Percentiles rank a stretch among this genome's conserved stretches.
phyloP scores from a whole-genome alignment of 2,797 vertebrate genomes.

The Fundulus diaphanus region DNA sequence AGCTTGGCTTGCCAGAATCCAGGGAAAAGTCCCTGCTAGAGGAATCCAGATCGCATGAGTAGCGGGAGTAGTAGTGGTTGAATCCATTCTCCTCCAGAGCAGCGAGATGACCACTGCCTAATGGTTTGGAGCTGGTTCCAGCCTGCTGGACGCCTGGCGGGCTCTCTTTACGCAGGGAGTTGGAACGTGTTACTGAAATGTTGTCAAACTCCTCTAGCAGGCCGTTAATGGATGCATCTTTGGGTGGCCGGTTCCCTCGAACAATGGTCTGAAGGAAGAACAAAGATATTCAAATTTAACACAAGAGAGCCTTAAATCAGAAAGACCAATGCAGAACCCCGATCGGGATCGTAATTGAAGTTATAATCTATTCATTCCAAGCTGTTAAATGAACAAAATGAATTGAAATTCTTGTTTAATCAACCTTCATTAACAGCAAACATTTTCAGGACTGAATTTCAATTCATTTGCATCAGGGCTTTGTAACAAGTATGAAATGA shows the following conservation, averaged over 20 bases:
- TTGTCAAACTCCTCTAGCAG: slow-evolving; percentile 97
- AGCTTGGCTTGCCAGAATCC: slow-evolving; percentile 82
- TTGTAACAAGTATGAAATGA: slow-evolving; percentile 64
- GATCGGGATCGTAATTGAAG: slow-evolving; percentile 40
- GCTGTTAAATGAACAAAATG: slow-evolving; percentile 60
- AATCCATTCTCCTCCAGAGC: slow-evolving; percentile 93
- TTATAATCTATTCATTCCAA: slow-evolving; percentile 54
- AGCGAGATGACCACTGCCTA: slow-evolving; percentile 66
- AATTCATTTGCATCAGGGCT: slow-evolving; percentile 67
- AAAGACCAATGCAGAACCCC: slow-evolving; percentile 32
- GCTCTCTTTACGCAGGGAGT: slow-evolving; percentile 95
- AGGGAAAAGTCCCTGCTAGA: slow-evolving; percentile 82
- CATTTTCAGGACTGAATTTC: slow-evolving; percentile 56
- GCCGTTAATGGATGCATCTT: slow-evolving; percentile 95
- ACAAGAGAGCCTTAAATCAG: slow-evolving; percentile 11
- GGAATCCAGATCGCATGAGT: slow-evolving; percentile 92
- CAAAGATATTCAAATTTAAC: slow-evolving; percentile 63
- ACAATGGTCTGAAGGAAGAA: slow-evolving; percentile 90
- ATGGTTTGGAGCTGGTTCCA: slow-evolving; percentile 83
- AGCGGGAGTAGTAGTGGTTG: slow-evolving; percentile 89
- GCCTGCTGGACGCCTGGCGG: slow-evolving; percentile 89
- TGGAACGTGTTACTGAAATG: slow-evolving; percentile 96
- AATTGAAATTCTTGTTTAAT: slow-evolving; percentile 65
- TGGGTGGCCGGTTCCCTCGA: slow-evolving; percentile 92
- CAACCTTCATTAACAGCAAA: slow-evolving; percentile 22